A percentile compares a stretch with the other conserved stretches of the same genome.
Conservation (phyloP, 1,140 invertebrate genomes). For the Tetramorium parvispinum region DNA sequence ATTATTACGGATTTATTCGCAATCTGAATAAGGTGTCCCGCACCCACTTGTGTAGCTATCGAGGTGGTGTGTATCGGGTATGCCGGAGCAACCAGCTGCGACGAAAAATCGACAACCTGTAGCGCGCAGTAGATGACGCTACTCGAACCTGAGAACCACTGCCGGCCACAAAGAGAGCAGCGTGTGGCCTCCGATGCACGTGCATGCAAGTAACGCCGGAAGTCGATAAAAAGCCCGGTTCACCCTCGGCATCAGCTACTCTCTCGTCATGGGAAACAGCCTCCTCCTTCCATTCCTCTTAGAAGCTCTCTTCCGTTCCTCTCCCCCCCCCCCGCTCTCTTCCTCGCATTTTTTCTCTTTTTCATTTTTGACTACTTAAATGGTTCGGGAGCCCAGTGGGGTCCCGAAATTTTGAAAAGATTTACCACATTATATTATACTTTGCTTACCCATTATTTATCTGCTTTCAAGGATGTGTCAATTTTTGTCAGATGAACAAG, state of each 20-base stretch:
- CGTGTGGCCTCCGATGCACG: constrained; percentile 77
- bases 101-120: constrained; percentile 75
- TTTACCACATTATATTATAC: constrained; percentile 14
- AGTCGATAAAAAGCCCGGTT: constrained; percentile 86
- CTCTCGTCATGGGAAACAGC: constrained; percentile 74
- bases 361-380: constrained; percentile 38
- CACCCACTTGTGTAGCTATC: neutral
- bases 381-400: neutral
- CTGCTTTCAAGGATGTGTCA: neutral
- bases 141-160: constrained; percentile 80
- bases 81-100: neutral
- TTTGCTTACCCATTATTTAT: constrained; percentile 1
- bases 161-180: constrained; percentile 81
- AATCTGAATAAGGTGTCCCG: neutral
- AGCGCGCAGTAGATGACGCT: constrained; percentile 55
- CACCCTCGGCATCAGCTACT: constrained; percentile 82
- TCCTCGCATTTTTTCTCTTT: neutral
- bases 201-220: constrained; percentile 85
- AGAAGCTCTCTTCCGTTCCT: constrained; percentile 29
- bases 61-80: constrained; percentile 1
- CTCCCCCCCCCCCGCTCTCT: neutral
- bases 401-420: constrained; percentile 25
- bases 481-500: neutral
- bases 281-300: constrained; percentile 63
- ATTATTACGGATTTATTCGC: constrained; percentile 35